These are phyloP conservation scores for Diadophis punctatus DNA, from an alignment of 2,113 vertebrate species.

Conservation along the genomic window DNA sequence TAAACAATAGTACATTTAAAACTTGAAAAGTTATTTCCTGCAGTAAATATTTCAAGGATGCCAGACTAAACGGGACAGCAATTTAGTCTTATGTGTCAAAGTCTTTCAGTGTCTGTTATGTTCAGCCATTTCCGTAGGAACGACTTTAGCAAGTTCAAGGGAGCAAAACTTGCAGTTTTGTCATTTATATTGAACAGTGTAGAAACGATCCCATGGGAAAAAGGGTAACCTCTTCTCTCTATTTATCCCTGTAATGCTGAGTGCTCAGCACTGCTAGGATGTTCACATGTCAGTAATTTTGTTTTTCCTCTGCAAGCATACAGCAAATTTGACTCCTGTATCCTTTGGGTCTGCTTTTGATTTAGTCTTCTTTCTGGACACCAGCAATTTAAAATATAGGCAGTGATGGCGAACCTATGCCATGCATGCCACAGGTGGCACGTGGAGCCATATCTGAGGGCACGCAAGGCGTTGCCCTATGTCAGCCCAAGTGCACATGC, in stretches of 20 bases:
- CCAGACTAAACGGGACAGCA: conserved; percentile 23
- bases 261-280: neutral
- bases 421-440: too few relatives aligned
- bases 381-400: neutral
- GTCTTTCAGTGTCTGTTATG: neutral
- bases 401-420: too few relatives aligned
- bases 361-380: neutral
- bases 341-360: neutral
- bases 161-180: neutral
- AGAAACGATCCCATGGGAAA: neutral
- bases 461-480: too few relatives aligned
- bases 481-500: too few relatives aligned
- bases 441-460: too few relatives aligned
- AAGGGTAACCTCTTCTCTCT: neutral
- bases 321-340: neutral
- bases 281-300: neutral
- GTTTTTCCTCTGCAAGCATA: neutral
- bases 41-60: conserved; percentile 53
- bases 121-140: conserved; percentile 16
- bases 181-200: neutral
- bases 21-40: conserved; percentile 57
- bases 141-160: conserved; percentile 29
- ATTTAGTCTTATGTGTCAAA: conserved; percentile 53
- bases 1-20: conserved; percentile 47
- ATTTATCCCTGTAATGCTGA: neutral